These are phyloP conservation scores for Centruroides sculpturatus DNA, from an alignment of 1,140 invertebrate genomes.

Conservation along the genomic window DNA sequence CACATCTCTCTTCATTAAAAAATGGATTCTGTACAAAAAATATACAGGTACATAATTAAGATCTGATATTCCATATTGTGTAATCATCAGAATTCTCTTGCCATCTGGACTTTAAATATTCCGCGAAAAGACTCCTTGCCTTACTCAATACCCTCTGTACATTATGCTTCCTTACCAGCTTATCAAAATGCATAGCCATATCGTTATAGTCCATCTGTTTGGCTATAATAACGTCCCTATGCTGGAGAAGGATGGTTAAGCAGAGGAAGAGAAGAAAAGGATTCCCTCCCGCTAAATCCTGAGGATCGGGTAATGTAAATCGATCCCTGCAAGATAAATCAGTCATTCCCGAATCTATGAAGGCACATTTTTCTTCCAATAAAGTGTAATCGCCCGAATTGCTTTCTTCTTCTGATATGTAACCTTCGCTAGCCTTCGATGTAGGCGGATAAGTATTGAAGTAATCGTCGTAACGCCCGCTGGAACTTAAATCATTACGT, in stretches of 20 bases:
- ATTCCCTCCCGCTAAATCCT: slow-evolving; percentile 80
- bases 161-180: slow-evolving; percentile 88
- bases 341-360: not conserved
- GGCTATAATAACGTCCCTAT: slow-evolving; percentile 75
- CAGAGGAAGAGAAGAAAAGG: slow-evolving; percentile 93
- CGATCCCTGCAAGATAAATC: slow-evolving; percentile 2
- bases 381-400: not conserved
- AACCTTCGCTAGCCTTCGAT: slow-evolving; percentile 4
- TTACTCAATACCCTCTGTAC: slow-evolving; percentile 75
- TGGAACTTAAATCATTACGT: not conserved
- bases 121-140: slow-evolving; percentile 40
- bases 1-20: no score
- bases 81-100: no score
- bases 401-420: slow-evolving; percentile 5
- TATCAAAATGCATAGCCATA: slow-evolving; percentile 93
- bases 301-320: slow-evolving; percentile 53
- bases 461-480: slow-evolving; percentile 2
- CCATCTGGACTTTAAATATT: slow-evolving; percentile 12
- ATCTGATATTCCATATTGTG: no score
- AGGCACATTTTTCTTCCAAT: not conserved
- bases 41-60: no score
- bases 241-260: slow-evolving; percentile 74
- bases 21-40: no score
- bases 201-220: slow-evolving; percentile 90
- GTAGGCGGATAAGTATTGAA: slow-evolving; percentile 2